phyloP scores from a whole-genome alignment of 2,888 invertebrate species.

The Rhamnusium bicolor region DNA sequence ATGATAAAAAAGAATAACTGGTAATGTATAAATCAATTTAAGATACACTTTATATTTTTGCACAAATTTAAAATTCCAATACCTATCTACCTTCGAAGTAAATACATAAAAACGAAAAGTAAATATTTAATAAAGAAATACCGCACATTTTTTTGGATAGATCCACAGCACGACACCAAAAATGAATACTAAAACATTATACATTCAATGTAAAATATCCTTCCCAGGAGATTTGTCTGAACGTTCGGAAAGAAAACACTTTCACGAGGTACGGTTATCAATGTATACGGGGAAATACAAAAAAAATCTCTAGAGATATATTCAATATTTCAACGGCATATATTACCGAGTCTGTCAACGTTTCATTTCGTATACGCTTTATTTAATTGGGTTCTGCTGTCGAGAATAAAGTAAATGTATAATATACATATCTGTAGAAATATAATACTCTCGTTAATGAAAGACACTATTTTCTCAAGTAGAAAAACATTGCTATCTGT shows the following conservation, averaged over 20 bases:
- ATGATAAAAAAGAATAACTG: no score
- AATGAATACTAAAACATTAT: slow-evolving; percentile 19
- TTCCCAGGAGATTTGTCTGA: background rate
- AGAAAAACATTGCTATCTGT: no score
- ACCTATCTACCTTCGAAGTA: background rate
- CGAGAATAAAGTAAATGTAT: background rate
- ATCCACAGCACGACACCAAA: slow-evolving; percentile 3
- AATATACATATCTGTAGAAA: no score
- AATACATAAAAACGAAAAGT: background rate
- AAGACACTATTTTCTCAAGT: no score
- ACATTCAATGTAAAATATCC: slow-evolving; percentile 10
- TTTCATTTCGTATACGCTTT: background rate
- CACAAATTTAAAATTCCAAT: background rate
- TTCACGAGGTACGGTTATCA: slow-evolving; percentile 9
- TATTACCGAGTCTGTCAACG: background rate
- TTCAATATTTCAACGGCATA: slow-evolving; percentile 16
- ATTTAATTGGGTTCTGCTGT: background rate
- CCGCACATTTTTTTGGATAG: background rate
- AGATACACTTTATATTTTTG: background rate
- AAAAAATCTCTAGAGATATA: slow-evolving; percentile 26
- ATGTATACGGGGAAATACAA: slow-evolving; percentile 4
- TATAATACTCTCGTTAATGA: no score
- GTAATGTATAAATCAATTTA: background rate
- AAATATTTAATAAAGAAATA: slow-evolving; percentile 3
- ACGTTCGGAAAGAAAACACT: slow-evolving; percentile 17